Evolutionary conservation across 1,140 invertebrate species (phyloP).

Genomic region (Ostrea edulis): DNA sequence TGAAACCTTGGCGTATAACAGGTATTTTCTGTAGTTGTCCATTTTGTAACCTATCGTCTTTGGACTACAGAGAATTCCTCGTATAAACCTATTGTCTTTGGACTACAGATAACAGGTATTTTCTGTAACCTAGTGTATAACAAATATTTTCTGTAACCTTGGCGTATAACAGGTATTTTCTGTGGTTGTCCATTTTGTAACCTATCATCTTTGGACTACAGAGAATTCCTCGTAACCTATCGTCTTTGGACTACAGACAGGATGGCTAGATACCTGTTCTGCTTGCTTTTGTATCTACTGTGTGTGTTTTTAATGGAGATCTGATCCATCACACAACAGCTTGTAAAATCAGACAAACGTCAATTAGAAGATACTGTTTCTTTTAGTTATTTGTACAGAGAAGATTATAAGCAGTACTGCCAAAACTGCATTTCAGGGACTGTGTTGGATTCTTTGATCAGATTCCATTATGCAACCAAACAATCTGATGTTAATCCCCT

Average conservation of each 20-base stretch:
- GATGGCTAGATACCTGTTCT: not conserved
- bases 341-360: conserved; percentile 12
- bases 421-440: not conserved
- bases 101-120: too few species aligned
- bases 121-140: too few species aligned
- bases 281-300: not conserved
- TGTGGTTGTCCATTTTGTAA: too few species aligned
- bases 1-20: too few species aligned
- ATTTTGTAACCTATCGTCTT: too few species aligned
- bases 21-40: too few species aligned
- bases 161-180: too few species aligned
- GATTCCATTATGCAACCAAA: conserved; percentile 3
- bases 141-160: too few species aligned
- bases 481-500: not conserved
- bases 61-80: not conserved
- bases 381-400: not conserved
- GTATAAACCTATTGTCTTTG: not conserved
- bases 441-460: not conserved
- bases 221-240: not conserved
- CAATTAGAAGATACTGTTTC: not conserved
- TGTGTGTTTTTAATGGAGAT: not conserved
- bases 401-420: not conserved
- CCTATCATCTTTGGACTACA: not conserved
- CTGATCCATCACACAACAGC: not conserved
- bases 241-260: not conserved